A percentile compares a stretch with the other conserved stretches of the same genome.
These are phyloP conservation scores for Nephrotoma guestfalica DNA, from an alignment of 2,888 invertebrate genomes.

Conservation along the genomic window DNA sequence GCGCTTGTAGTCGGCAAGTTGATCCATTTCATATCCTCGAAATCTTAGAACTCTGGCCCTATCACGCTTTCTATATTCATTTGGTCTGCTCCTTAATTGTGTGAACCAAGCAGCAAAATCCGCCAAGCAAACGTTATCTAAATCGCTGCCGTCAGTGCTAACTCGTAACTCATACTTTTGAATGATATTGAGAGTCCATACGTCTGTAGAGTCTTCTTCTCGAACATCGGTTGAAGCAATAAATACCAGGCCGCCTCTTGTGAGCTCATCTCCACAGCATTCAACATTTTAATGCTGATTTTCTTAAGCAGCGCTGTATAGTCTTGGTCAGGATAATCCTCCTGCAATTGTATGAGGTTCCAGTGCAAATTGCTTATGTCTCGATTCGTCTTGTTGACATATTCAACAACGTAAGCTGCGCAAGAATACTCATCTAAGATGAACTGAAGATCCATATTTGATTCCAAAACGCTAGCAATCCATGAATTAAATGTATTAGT, in stretches of 20 bases:
- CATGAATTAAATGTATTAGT: background rate
- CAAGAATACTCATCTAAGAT: slow-evolving; percentile 21
- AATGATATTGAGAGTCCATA: background rate
- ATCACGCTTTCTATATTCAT: no score
- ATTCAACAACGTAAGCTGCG: background rate
- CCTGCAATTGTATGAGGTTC: slow-evolving; percentile 13
- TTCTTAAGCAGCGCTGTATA: slow-evolving; percentile 18
- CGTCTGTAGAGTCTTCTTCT: slow-evolving; percentile 10
- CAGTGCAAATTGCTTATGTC: slow-evolving; percentile 11
- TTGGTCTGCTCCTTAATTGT: no score
- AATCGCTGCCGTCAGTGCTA: no score
- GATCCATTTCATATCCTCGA: slow-evolving; percentile 7
- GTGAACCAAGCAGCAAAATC: no score
- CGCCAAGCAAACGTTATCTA: no score
- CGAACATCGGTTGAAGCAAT: no score
- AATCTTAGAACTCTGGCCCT: slow-evolving; percentile 6
- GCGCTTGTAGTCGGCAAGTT: slow-evolving; percentile 5
- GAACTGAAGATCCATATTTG: slow-evolving; percentile 27
- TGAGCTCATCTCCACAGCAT: slow-evolving; percentile 22
- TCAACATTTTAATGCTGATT: slow-evolving; percentile 21
- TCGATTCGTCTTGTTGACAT: background rate
- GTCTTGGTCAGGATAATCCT: slow-evolving; percentile 25
- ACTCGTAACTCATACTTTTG: background rate
- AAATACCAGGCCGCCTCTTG: slow-evolving; percentile 33
- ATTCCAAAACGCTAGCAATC: slow-evolving; percentile 11